Evolutionary conservation across 2,113 vertebrate genomes (phyloP).

Genomic region (Muscicapa adusta): DNA sequence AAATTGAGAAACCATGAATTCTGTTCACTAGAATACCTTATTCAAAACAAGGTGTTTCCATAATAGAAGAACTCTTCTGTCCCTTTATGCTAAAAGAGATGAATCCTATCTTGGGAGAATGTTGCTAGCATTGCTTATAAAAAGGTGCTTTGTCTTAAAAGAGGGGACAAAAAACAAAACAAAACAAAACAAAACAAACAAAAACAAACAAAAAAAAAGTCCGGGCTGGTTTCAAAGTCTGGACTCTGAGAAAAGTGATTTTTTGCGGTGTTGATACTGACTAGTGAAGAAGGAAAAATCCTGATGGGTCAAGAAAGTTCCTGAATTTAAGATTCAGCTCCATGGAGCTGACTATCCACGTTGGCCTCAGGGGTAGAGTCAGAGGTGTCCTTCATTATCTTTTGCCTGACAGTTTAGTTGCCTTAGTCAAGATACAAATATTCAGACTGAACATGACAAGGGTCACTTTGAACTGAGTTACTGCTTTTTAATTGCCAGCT

Average conservation of each 20-base stretch:
- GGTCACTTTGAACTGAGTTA: background rate
- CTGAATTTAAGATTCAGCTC: background rate
- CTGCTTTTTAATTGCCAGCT: background rate
- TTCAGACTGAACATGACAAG: background rate
- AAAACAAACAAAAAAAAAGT: background rate
- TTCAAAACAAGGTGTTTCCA: background rate
- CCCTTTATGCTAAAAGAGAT: background rate
- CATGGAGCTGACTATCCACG: rapidly evolving
- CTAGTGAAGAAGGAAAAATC: background rate
- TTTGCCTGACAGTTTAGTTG: background rate
- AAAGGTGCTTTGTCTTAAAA: background rate
- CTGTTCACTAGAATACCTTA: background rate
- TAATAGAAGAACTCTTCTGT: background rate
- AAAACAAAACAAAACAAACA: background rate
- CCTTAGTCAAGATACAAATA: background rate
- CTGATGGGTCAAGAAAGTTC: background rate
- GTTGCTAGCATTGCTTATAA: background rate
- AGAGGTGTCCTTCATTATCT: background rate
- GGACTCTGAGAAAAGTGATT: background rate
- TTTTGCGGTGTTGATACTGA: background rate
- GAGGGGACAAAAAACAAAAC: too few species aligned
- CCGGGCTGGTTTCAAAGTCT: background rate
- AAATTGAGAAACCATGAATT: background rate
- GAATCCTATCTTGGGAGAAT: background rate
- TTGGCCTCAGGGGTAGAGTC: background rate